phyloP scores from a whole-genome alignment of 2,113 vertebrate species.

The Urocitellus parryii region DNA sequence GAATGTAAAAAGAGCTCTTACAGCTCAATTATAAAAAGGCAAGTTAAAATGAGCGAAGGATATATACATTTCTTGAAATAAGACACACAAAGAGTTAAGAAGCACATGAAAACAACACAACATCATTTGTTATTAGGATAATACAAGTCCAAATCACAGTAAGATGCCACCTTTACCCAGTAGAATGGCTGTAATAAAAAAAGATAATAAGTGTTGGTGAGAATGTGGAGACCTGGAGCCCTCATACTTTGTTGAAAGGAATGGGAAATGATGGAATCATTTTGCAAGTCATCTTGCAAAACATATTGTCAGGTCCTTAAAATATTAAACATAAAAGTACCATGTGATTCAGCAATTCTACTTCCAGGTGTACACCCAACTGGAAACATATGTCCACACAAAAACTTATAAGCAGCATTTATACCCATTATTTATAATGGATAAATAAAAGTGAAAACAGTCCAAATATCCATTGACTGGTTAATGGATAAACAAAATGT shows the following conservation, averaged over 20 bases:
- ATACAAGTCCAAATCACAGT: background rate
- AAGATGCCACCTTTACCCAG: background rate
- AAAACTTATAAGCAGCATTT: background rate
- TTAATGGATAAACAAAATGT: constrained; percentile 9
- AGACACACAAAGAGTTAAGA: background rate
- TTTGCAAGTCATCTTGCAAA: background rate
- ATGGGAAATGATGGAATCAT: background rate
- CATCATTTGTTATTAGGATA: constrained; percentile 13
- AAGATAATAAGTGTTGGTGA: background rate
- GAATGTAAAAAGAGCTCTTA: background rate
- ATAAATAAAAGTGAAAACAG: background rate
- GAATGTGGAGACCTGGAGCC: background rate
- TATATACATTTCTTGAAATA: background rate
- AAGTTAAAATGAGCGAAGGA: background rate
- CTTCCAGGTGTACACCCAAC: background rate
- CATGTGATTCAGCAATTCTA: background rate
- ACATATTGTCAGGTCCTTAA: background rate
- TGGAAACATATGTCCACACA: background rate
- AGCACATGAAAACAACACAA: background rate
- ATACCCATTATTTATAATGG: background rate
- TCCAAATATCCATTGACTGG: background rate
- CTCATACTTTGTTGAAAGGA: background rate
- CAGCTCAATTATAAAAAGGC: background rate
- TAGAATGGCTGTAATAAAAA: background rate
- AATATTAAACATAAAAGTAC: background rate